Evolutionary conservation across 2,888 invertebrate species (phyloP).

Genomic region (Allolobophora icterica): DNA sequence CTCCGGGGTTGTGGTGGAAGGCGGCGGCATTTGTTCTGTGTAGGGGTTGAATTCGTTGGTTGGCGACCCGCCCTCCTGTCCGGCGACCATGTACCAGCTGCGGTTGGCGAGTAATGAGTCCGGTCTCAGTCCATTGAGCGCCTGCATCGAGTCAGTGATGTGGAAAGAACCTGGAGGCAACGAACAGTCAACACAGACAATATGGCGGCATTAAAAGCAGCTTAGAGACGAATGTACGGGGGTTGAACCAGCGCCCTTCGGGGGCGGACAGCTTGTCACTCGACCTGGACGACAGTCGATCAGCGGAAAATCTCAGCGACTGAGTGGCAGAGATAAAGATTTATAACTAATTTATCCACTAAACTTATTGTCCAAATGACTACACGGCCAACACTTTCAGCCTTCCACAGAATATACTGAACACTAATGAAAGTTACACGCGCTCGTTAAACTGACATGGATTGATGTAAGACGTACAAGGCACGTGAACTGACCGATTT

Average conservation of each 20-base stretch:
- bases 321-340: neutral
- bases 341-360: neutral
- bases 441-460: neutral
- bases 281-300: neutral
- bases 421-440: neutral
- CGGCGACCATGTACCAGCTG: constrained; percentile 12
- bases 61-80: constrained; percentile 64
- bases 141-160: constrained; percentile 64
- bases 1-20: neutral
- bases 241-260: neutral
- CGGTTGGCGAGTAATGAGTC: constrained; percentile 13
- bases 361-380: neutral
- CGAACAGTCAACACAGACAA: neutral
- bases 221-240: neutral
- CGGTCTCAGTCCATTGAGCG: constrained; percentile 53
- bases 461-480: neutral
- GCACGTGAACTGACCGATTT: neutral
- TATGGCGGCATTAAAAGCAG: constrained; percentile 1
- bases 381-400: neutral
- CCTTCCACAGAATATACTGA: neutral
- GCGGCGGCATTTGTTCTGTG: constrained; percentile 28
- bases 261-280: constrained; percentile 7
- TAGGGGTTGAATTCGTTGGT: constrained; percentile 67
- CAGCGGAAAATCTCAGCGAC: neutral
- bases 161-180: constrained; percentile 53